Percentiles rank a stretch among this genome's conserved stretches.
Evolutionary conservation across 1,140 invertebrate species (phyloP).

Genomic region (Latrodectus geometricus): DNA sequence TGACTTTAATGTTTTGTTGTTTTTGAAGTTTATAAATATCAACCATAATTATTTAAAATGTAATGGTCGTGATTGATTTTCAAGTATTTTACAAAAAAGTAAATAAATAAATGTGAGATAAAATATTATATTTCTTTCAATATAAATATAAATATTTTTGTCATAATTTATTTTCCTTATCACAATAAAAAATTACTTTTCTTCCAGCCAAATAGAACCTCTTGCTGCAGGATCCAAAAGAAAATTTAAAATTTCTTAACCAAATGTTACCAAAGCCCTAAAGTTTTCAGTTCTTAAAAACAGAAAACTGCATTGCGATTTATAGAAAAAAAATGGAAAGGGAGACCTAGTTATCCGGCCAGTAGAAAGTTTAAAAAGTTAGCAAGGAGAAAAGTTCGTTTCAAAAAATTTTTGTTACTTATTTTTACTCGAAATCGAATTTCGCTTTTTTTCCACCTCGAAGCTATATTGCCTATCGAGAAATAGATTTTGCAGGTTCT

Average conservation of each 20-base stretch:
- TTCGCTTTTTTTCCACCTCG: conserved; percentile 39
- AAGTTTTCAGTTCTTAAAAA: not conserved
- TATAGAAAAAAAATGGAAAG: conserved; percentile 5
- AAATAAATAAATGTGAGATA: too few relatives aligned
- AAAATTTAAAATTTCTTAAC: not conserved
- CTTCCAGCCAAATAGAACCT: too few relatives aligned
- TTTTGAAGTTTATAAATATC: too few relatives aligned
- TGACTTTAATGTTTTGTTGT: too few relatives aligned
- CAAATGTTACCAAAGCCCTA: not conserved
- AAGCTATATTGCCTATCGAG: conserved; percentile 55
- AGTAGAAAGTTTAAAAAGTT: conserved; percentile 52
- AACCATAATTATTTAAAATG: too few relatives aligned
- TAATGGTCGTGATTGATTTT: too few relatives aligned
- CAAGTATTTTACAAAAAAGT: too few relatives aligned
- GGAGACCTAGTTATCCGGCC: conserved; percentile 12
- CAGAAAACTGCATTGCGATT: conserved; percentile 11
- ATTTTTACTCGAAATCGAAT: conserved; percentile 55
- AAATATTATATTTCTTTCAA: too few relatives aligned
- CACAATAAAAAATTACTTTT: too few relatives aligned
- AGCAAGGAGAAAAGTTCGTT: conserved; percentile 8
- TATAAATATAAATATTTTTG: too few relatives aligned
- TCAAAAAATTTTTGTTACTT: conserved; percentile 8
- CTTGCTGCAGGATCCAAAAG: not conserved
- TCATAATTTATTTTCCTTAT: too few relatives aligned
- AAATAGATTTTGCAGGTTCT: conserved; percentile 49